Base-by-base conservation (phyloP, 92 coral and sea anemone genomes). In the Micromussa lordhowensis region DNA sequence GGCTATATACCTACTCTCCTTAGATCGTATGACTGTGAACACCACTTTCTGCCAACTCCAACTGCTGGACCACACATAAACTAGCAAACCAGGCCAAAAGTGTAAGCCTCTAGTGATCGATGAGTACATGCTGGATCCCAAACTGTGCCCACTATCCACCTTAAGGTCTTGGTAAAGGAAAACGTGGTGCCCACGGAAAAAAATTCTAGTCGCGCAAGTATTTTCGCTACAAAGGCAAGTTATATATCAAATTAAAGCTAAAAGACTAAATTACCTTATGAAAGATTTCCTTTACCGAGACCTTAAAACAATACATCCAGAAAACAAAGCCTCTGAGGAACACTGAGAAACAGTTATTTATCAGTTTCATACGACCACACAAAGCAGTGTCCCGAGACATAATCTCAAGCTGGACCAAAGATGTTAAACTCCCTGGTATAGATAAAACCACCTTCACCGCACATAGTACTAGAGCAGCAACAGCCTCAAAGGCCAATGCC, bases 401-500 rank as follows among this genome's bases (percentile, higher is more conserved):
- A 40, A 4, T 40, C 30, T 85, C 90, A 28, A 83, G 89, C 53
- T 79, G 91, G 91, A 77, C 83, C 28, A 90, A 81, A 58, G 24
- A 35, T 21, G 79, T 61, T 44, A 49, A 77, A 28, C 28, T 58
- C 58, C 68, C 86, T 63, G 92, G 85, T 40, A 79, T 78, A 53
- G 90, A 78, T 79, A 78, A 48, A 32, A 69, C 77, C 84, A 66
- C 63, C 44, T 90, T 85, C 26, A 82, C 69, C 17, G 69, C 78
- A 16, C 92, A 78, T 83, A 89, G 88, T 38, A 90, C 85, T 16
- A 77, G 92, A 72, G 89, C 92, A 64, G 92, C 92, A 31, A 15
- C 92, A 1, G 24, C 92, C 35, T 63, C 85, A 54, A 89, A 85
- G 68, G 92, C 92, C 9, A 85, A 48, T 48, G 66, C n/a, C 68